Evolutionary conservation across 1,140 invertebrate genomes (phyloP), one percentile per base, ranked within the genome.

Genomic region (Hesperophylax magnus): DNA sequence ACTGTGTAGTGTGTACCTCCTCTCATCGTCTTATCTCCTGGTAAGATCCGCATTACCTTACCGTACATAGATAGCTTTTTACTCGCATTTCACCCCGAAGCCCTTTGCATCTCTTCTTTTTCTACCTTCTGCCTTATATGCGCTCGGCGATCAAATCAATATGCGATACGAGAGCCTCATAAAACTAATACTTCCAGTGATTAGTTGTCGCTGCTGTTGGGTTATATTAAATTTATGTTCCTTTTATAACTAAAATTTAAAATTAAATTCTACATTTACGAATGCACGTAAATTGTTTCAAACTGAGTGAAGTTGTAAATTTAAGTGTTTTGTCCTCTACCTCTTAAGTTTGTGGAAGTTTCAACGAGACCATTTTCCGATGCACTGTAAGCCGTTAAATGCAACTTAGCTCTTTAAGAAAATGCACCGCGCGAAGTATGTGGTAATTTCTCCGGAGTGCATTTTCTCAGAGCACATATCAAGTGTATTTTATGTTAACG

Each of bases 391-490:
- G 63, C 53, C 47, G 63, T 56, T 52, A 78, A 78, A 67, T 60
- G 67, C 76, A 77, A 65, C 58, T 77, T 77, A 74, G 54, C 24
- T 72, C 54, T 60, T 79, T 79, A 60, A 67, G 78, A 72, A 83
- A 80, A 80, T 83, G 81, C 78, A 78, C 76, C 77, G 61, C 20
- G 63, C 58, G 72, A 78, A 83, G 79, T 69, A 52, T 80, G 82
- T 27, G 79, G 78, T 83, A 83, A 80, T 80, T 77, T 83, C 75
- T 80, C 71, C 71, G 61, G 77, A 83, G 79, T 83, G 78, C 79
- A 83, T 83, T 80, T 80, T 65, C 81, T 65, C 53, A 54, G 17
- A 60, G 69, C 54, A 74, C 69, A 79, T 65, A 78, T 78, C 63
- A 60, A 56, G 69, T 71, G 67, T 54, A 79, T 52, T 79, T 79